Conservation (phyloP, 2,113 vertebrate genomes). For the Cyprinodon tularosa region DNA sequence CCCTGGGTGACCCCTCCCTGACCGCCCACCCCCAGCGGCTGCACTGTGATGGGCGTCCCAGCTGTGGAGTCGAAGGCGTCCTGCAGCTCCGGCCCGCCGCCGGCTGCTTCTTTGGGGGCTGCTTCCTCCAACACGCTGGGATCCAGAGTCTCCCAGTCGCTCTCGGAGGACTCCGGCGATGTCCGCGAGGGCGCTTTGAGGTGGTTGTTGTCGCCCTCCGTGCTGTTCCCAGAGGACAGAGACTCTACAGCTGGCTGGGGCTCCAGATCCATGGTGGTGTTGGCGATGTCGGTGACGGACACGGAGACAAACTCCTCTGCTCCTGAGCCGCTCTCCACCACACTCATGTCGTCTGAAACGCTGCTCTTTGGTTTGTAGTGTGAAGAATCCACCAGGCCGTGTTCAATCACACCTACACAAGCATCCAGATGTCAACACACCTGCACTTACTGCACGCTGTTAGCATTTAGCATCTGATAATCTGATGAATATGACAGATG, state of each 20-base stretch:
- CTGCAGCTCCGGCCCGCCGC: constrained; percentile 45
- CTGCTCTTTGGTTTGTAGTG: constrained; percentile 90
- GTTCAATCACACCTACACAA: constrained; percentile 91
- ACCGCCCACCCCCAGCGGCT: constrained; percentile 67
- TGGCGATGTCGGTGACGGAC: constrained; percentile 71
- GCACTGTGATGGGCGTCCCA: constrained; percentile 83
- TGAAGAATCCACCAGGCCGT: constrained; percentile 92
- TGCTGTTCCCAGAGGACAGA: constrained; percentile 20
- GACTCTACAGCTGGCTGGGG: neutral
- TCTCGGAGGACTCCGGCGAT: constrained; percentile 90
- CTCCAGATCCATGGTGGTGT: constrained; percentile 37
- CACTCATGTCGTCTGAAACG: constrained; percentile 82
- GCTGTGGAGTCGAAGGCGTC: constrained; percentile 70
- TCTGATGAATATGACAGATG: no score
- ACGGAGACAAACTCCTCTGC: constrained; percentile 79
- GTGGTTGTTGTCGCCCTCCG: constrained; percentile 55
- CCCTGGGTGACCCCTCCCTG: constrained; percentile 83
- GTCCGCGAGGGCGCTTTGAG: constrained; percentile 80
- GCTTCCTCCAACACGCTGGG: constrained; percentile 86
- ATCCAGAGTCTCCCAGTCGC: constrained; percentile 97
- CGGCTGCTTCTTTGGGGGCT: constrained; percentile 59
- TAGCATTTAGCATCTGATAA: no score
- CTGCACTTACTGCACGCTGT: no score
- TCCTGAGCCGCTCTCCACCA: constrained; percentile 59
- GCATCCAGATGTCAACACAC: neutral